Conservation (phyloP, 2,113 vertebrate genomes). For the Sander vitreus region DNA sequence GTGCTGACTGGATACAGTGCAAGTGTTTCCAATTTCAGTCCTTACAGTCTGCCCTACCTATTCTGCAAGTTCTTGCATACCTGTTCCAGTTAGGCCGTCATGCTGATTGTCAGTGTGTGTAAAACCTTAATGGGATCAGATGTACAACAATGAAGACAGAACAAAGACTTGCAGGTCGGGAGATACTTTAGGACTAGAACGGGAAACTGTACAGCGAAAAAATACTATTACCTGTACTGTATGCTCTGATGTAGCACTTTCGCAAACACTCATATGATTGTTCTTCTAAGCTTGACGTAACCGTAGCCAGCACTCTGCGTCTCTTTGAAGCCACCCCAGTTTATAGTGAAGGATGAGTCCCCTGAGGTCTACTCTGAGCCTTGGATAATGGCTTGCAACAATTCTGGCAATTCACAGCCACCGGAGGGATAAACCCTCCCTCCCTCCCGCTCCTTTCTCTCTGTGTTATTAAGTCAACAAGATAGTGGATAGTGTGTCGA, state of each 20-base stretch:
- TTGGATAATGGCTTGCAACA: slow-evolving; percentile 64
- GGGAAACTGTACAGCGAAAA: slow-evolving; percentile 17
- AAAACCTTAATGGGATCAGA: slow-evolving; percentile 4
- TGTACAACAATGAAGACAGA: neutral
- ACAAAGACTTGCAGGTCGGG: slow-evolving; percentile 15
- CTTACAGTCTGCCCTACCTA: neutral
- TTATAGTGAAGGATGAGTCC: slow-evolving; percentile 62
- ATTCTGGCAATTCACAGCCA: slow-evolving; percentile 63
- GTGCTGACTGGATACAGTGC: slow-evolving; percentile 14
- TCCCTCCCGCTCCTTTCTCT: slow-evolving; percentile 41
- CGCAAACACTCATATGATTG: slow-evolving; percentile 33
- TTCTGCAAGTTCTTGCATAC: neutral
- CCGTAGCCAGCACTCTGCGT: slow-evolving; percentile 37
- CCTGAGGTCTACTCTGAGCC: slow-evolving; percentile 48
- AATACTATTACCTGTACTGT: slow-evolving; percentile 24
- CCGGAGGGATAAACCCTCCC: slow-evolving; percentile 53
- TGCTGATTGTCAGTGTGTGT: slow-evolving; percentile 9
- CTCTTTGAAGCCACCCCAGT: slow-evolving; percentile 54
- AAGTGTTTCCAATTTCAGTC: slow-evolving; percentile 26
- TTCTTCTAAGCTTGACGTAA: slow-evolving; percentile 45
- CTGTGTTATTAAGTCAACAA: slow-evolving; percentile 79
- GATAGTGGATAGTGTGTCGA: slow-evolving; percentile 76
- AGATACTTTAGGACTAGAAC: slow-evolving; percentile 5
- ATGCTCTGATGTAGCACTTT: slow-evolving; percentile 50
- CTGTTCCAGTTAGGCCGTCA: neutral